These are phyloP conservation scores for Lasaia peninsularis DNA, from an alignment of 1,140 invertebrate genomes.

Conservation along the genomic window DNA sequence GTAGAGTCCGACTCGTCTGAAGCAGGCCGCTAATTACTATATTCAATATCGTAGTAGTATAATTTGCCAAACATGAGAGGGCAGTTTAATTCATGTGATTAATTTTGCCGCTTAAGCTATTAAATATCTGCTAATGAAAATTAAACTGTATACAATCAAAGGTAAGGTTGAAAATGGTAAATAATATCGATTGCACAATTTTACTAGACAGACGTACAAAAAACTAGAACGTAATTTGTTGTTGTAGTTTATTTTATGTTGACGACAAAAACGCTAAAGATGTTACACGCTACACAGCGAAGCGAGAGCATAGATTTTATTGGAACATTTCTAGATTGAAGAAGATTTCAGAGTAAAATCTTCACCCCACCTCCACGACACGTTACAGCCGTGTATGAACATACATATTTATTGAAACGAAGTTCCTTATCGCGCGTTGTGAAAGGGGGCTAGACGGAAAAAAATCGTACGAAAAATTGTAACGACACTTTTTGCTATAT, in stretches of 20 bases:
- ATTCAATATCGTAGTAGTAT: neutral
- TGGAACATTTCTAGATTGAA: neutral
- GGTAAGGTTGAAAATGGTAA: neutral
- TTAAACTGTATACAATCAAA: neutral
- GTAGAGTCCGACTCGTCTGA: neutral
- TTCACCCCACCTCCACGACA: too few relatives aligned
- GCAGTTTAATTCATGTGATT: constrained; percentile 8
- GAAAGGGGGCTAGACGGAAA: too few relatives aligned
- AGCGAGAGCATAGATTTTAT: neutral
- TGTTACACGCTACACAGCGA: neutral
- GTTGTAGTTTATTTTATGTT: constrained; percentile 6
- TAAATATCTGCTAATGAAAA: neutral
- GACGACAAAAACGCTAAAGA: neutral
- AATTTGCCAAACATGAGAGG: constrained; percentile 6
- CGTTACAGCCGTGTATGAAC: too few relatives aligned
- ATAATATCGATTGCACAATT: neutral
- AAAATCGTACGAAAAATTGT: too few relatives aligned
- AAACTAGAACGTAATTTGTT: constrained; percentile 12
- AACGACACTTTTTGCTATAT: too few relatives aligned
- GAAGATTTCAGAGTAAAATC: too few relatives aligned
- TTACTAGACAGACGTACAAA: constrained; percentile 1
- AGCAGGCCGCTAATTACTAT: neutral
- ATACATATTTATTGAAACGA: too few relatives aligned
- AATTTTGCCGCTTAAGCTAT: constrained; percentile 1
- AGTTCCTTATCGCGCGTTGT: too few relatives aligned